Percentiles rank a stretch among this genome's conserved stretches.
Conservation (phyloP, 2,797 vertebrate genomes). For the Microctenopoma lineatum region DNA sequence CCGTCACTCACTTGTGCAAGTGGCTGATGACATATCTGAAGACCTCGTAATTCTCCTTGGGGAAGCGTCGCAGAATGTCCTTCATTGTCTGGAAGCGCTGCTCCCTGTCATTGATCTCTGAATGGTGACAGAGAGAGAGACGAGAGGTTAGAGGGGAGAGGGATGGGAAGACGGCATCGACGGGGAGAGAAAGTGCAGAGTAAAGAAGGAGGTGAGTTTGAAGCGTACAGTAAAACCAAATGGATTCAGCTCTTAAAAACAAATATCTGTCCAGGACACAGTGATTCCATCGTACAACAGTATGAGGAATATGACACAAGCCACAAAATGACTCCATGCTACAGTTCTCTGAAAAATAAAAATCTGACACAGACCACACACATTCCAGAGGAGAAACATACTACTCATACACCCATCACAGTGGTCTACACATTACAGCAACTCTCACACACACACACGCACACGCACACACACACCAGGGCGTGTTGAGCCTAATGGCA, state of each 20-base stretch:
- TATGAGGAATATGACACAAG: conserved; percentile 23
- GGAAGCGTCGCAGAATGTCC: conserved; percentile 92
- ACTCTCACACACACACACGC: conserved; percentile 29
- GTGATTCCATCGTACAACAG: conserved; percentile 44
- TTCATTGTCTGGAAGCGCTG: conserved; percentile 91
- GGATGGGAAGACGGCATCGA: conserved; percentile 34
- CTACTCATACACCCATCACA: conserved; percentile 51
- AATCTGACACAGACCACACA: conserved; percentile 58
- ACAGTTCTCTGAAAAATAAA: conserved; percentile 11
- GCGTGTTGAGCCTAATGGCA: conserved; percentile 75
- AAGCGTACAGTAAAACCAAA: conserved; percentile 37
- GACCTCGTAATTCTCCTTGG: conserved; percentile 94
- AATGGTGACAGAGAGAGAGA: conserved; percentile 42
- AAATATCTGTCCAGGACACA: conserved; percentile 34
- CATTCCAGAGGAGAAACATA: conserved; percentile 49
- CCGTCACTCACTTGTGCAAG: conserved; percentile 87
- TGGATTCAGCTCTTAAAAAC: conserved; percentile 37
- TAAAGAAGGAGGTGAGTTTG: conserved; percentile 28
- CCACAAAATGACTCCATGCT: conserved; percentile 25
- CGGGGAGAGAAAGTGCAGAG: conserved; percentile 19
- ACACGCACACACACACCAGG: conserved; percentile 38
- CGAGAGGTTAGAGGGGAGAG: conserved; percentile 40
- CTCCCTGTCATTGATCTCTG: conserved; percentile 94
- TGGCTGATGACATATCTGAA: conserved; percentile 96
- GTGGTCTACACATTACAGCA: conserved; percentile 48